Percentiles rank a stretch among this genome's conserved stretches.
These are phyloP conservation scores for Piaya cayana DNA, from an alignment of 2,113 vertebrate species.

Conservation along the genomic window DNA sequence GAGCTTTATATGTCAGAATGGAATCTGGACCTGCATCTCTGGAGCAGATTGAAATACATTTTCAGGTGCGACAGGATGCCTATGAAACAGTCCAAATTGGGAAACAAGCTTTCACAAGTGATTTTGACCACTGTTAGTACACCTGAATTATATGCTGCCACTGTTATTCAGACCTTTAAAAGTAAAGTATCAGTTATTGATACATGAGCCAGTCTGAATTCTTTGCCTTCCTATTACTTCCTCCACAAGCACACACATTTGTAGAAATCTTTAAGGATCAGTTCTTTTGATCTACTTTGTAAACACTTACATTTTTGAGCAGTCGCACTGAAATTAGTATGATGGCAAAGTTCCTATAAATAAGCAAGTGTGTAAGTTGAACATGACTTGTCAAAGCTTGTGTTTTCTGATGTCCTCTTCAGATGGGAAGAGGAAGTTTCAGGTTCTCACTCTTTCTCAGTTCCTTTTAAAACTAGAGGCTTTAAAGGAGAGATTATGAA, in stretches of 20 bases:
- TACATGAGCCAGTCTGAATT: background rate
- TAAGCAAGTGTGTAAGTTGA: accelerated
- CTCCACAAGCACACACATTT: background rate
- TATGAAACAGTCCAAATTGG: background rate
- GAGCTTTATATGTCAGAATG: background rate
- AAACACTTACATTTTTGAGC: background rate
- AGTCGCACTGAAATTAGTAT: background rate
- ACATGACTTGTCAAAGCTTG: background rate
- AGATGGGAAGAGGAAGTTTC: background rate
- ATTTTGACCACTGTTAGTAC: background rate
- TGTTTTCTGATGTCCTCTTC: background rate
- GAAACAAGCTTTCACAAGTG: background rate
- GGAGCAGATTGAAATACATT: background rate
- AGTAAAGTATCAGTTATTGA: background rate
- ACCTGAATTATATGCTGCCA: background rate
- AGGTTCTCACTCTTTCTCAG: background rate
- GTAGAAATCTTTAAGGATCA: background rate
- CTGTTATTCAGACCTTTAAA: background rate
- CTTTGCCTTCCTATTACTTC: background rate
- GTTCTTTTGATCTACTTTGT: background rate
- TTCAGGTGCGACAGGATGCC: background rate
- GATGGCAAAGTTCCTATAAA: background rate
- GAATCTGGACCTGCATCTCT: background rate
- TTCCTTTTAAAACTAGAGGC: background rate
- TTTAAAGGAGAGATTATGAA: background rate